Evolutionary conservation across 2,797 vertebrate species (phyloP).

Genomic region (Alfaro cultratus): DNA sequence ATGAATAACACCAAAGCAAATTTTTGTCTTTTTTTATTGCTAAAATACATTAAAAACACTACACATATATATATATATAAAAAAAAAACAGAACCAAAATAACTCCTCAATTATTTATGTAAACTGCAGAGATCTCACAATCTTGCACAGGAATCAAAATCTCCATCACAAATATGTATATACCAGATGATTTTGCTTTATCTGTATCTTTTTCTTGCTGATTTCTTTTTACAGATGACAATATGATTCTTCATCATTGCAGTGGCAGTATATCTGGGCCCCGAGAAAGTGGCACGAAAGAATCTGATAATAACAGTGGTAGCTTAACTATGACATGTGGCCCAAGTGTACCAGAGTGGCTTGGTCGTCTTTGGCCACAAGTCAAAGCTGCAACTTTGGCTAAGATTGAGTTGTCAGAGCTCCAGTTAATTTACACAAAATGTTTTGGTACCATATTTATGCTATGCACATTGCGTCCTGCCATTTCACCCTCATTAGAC

Average conservation of each 20-base stretch:
- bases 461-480: not conserved
- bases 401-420: not conserved
- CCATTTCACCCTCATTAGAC: not conserved
- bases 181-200: not conserved
- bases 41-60: not conserved
- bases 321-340: not conserved
- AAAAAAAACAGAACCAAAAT: not conserved
- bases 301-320: not conserved
- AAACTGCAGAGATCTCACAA: not conserved
- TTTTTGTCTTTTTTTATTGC: slow-evolving; percentile 1
- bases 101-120: not conserved
- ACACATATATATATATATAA: not conserved
- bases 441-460: not conserved
- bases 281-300: not conserved
- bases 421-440: not conserved
- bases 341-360: not conserved
- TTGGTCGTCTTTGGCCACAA: not conserved
- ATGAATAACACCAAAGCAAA: not conserved
- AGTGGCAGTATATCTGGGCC: not conserved
- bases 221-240: not conserved
- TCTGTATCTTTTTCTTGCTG: not conserved
- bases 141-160: not conserved
- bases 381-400: not conserved
- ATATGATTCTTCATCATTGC: not conserved
- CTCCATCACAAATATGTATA: slow-evolving; percentile 6